Conservation (phyloP, 2,797 vertebrate genomes). For the Odontamblyopus rebecca region DNA sequence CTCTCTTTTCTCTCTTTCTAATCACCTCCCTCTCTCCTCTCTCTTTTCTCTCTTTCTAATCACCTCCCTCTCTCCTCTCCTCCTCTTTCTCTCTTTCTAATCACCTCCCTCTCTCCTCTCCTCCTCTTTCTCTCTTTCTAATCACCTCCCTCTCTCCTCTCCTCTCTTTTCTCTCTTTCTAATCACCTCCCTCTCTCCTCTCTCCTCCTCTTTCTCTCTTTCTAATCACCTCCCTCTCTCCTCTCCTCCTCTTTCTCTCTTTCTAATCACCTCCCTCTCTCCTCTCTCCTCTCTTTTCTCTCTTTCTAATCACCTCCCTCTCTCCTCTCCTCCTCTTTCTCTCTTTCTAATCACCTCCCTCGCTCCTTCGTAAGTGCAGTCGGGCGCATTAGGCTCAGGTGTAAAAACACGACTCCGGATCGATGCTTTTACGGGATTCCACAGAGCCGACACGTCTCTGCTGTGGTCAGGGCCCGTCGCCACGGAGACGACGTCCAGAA, state of each 20-base stretch:
- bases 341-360: too few species aligned
- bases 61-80: conserved; percentile 45
- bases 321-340: too few species aligned
- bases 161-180: too few species aligned
- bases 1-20: too few species aligned
- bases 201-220: background rate
- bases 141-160: too few species aligned
- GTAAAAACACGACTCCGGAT: conserved; percentile 80
- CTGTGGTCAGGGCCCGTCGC: conserved; percentile 86
- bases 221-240: background rate
- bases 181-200: too few species aligned
- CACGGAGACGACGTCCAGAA: conserved; percentile 82
- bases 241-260: too few species aligned
- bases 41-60: too few species aligned
- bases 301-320: conserved; percentile 8
- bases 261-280: too few species aligned
- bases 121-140: too few species aligned
- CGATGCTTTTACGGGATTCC: conserved; percentile 82
- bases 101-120: conserved; percentile 25
- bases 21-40: too few species aligned
- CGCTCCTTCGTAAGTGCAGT: conserved; percentile 22
- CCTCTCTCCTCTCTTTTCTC: background rate
- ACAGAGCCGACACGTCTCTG: conserved; percentile 81
- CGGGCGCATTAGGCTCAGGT: conserved; percentile 69
- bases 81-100: conserved; percentile 69